These are phyloP conservation scores for Oncorhynchus keta DNA, from an alignment of 2,113 vertebrate genomes.

Conservation along the genomic window DNA sequence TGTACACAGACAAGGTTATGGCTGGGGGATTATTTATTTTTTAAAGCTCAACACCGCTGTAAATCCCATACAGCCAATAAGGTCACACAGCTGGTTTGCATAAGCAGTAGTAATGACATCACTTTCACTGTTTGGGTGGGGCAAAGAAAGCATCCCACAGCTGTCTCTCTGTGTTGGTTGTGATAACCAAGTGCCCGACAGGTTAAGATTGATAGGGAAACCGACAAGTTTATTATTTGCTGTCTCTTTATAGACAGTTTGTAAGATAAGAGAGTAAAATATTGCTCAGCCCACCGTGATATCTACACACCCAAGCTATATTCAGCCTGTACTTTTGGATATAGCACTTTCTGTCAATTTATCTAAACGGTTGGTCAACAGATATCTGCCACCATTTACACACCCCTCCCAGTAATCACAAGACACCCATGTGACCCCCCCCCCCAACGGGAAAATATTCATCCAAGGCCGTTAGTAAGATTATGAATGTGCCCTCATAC, in stretches of 20 bases:
- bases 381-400: background rate
- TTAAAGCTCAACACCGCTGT: background rate
- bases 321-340: constrained; percentile 1
- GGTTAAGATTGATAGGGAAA: background rate
- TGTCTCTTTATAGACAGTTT: background rate
- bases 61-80: constrained; percentile 44
- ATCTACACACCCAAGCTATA: background rate
- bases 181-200: background rate
- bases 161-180: constrained; percentile 39
- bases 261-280: background rate
- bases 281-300: background rate
- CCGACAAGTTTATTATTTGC: background rate
- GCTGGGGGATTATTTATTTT: background rate
- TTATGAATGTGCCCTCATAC: constrained; percentile 2
- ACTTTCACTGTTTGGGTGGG: constrained; percentile 56
- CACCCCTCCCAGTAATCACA: constrained; percentile 30
- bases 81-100: constrained; percentile 68
- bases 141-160: constrained; percentile 54
- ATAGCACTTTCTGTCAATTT: background rate
- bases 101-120: constrained; percentile 68
- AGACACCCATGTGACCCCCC: constrained; percentile 33
- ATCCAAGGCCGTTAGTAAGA: constrained; percentile 26
- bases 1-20: background rate
- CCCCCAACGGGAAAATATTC: constrained; percentile 36
- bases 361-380: background rate